These are phyloP conservation scores for Coreius guichenoti DNA, from an alignment of 2,797 vertebrate species.

Conservation along the genomic window DNA sequence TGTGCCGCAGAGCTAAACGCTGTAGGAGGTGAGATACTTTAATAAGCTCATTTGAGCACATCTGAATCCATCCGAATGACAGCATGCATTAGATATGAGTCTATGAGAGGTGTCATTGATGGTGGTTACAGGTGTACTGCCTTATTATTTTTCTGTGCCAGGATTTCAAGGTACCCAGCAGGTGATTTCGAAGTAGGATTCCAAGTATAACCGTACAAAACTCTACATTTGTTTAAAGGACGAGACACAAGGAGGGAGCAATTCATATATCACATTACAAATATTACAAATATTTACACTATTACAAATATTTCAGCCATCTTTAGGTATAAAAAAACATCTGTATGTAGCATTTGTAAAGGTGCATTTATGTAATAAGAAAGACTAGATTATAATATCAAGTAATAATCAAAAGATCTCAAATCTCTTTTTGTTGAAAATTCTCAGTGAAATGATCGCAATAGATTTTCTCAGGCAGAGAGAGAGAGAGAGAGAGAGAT, in stretches of 20 bases:
- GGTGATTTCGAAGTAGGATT: background rate
- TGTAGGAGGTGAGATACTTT: slow-evolving; percentile 51
- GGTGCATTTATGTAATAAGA: background rate
- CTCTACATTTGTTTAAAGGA: background rate
- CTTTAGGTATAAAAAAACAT: background rate
- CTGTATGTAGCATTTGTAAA: background rate
- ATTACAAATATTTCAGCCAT: background rate
- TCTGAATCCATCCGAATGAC: slow-evolving; percentile 51
- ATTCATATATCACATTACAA: background rate
- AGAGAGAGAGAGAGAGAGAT: background rate
- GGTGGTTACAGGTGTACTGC: slow-evolving; percentile 40
- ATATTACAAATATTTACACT: background rate
- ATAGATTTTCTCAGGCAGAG: background rate
- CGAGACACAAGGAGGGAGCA: background rate
- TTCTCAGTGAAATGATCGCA: background rate
- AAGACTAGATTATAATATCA: background rate
- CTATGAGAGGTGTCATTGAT: slow-evolving; percentile 35
- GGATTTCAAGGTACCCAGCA: background rate
- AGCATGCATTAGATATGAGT: slow-evolving; percentile 43
- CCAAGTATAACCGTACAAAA: background rate
- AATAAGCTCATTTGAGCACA: slow-evolving; percentile 60
- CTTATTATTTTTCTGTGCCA: slow-evolving; percentile 29
- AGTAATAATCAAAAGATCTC: background rate
- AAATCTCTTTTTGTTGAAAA: background rate
- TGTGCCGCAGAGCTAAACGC: slow-evolving; percentile 40